phyloP scores from a whole-genome alignment of 2,797 vertebrate species.

The Rhodeus uyekii region DNA sequence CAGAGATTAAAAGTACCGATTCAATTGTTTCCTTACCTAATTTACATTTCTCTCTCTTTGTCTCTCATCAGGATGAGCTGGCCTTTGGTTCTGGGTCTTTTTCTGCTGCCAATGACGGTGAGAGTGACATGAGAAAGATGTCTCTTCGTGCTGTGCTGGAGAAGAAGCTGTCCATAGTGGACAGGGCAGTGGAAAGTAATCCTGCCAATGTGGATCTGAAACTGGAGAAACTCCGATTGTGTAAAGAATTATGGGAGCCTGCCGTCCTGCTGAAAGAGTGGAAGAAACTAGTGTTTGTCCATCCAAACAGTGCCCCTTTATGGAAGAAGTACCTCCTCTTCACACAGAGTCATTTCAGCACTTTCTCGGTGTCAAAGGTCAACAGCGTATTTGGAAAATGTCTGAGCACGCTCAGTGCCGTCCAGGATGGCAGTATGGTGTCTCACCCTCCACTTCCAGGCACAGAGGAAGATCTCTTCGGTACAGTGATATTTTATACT shows the following conservation, averaged over 20 bases:
- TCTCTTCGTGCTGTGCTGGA: slow-evolving; percentile 85
- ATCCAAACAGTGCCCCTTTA: slow-evolving; percentile 87
- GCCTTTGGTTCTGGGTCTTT: slow-evolving; percentile 66
- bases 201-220: slow-evolving; percentile 85
- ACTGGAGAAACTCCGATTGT: slow-evolving; percentile 85
- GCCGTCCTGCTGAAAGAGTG: slow-evolving; percentile 87
- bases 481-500: slow-evolving; percentile 69
- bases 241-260: slow-evolving; percentile 90
- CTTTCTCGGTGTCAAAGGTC: slow-evolving; percentile 88
- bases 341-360: slow-evolving; percentile 93
- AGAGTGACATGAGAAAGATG: slow-evolving; percentile 74
- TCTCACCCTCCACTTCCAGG: slow-evolving; percentile 88
- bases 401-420: slow-evolving; percentile 87
- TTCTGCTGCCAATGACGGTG: slow-evolving; percentile 64
- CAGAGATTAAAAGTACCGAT: neutral
- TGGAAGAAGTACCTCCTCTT: slow-evolving; percentile 92
- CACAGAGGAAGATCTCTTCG: slow-evolving; percentile 86
- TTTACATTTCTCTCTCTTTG: neutral
- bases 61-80: slow-evolving; percentile 82
- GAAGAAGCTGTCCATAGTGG: slow-evolving; percentile 92
- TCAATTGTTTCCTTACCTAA: neutral
- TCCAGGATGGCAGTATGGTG: slow-evolving; percentile 89
- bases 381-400: slow-evolving; percentile 89
- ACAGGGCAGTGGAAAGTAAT: slow-evolving; percentile 89
- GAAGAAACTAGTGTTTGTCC: slow-evolving; percentile 95